Percentiles rank a stretch among this genome's conserved stretches.
Conservation (phyloP, 2,797 vertebrate species). For the Hylomyscus alleni region DNA sequence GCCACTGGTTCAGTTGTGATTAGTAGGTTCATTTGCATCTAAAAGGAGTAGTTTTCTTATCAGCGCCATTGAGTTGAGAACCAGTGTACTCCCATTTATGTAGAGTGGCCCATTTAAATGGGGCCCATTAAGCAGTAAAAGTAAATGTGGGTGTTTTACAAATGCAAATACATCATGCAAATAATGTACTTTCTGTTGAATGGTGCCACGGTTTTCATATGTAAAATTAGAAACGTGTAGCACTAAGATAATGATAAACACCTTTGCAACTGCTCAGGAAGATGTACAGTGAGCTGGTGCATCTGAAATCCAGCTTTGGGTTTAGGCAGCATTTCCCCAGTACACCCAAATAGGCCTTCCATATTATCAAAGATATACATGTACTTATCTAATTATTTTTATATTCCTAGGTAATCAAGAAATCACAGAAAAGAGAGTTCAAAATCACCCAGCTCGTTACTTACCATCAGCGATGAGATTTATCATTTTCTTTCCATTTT, state of each 20-base stretch:
- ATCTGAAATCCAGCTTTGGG: slow-evolving; percentile 16
- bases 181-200: slow-evolving; percentile 85
- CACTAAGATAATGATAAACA: slow-evolving; percentile 82
- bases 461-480: slow-evolving; percentile 72
- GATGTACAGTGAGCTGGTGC: slow-evolving; percentile 53
- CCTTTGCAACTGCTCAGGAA: slow-evolving; percentile 82
- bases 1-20: slow-evolving; percentile 82
- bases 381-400: slow-evolving; percentile 79
- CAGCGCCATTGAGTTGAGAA: slow-evolving; percentile 84
- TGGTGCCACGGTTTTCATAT: slow-evolving; percentile 85
- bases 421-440: slow-evolving; percentile 73
- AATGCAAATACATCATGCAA: slow-evolving; percentile 87
- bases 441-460: slow-evolving; percentile 69
- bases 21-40: slow-evolving; percentile 85
- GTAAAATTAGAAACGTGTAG: slow-evolving; percentile 84
- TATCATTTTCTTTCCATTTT: slow-evolving; percentile 73
- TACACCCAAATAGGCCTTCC: slow-evolving; percentile 10
- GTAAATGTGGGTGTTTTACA: slow-evolving; percentile 87
- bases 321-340: slow-evolving; percentile 47
- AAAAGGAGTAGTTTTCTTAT: slow-evolving; percentile 86
- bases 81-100: slow-evolving; percentile 82
- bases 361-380: slow-evolving; percentile 44
- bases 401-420: slow-evolving; percentile 79
- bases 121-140: slow-evolving; percentile 84
- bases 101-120: slow-evolving; percentile 83